Percentiles rank a stretch among this genome's conserved stretches.
Conservation (phyloP, 2,888 invertebrate genomes). For the Anthrax anthrax region DNA sequence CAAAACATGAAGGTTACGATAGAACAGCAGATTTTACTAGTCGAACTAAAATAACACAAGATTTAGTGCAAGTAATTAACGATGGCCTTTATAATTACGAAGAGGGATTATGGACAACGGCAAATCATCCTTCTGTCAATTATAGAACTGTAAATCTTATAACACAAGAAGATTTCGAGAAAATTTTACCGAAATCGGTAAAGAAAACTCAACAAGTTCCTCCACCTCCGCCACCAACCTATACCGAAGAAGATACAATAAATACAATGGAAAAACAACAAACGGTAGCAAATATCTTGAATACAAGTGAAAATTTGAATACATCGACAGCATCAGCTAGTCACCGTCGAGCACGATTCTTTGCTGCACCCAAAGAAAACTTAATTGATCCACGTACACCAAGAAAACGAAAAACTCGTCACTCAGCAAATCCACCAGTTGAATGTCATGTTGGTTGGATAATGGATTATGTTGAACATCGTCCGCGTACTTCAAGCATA, state of each 20-base stretch:
- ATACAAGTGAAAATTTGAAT: constrained; percentile 8
- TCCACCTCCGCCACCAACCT: constrained; percentile 66
- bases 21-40: constrained; percentile 80
- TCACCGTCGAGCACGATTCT: constrained; percentile 63
- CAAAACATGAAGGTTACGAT: constrained; percentile 81
- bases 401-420: constrained; percentile 79
- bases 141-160: constrained; percentile 82
- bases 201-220: constrained; percentile 55
- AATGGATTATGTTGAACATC: constrained; percentile 78
- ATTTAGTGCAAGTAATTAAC: constrained; percentile 87
- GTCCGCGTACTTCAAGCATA: constrained; percentile 61
- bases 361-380: constrained; percentile 79
- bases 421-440: constrained; percentile 83
- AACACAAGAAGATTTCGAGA: constrained; percentile 76
- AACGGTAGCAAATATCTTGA: not conserved
- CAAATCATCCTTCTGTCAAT: constrained; percentile 39
- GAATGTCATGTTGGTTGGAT: constrained; percentile 97
- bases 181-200: constrained; percentile 50
- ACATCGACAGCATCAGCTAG: constrained; percentile 3
- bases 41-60: constrained; percentile 87
- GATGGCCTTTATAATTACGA: constrained; percentile 95
- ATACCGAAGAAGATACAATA: constrained; percentile 19
- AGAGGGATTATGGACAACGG: constrained; percentile 73
- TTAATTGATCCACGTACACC: constrained; percentile 48
- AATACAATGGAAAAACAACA: not conserved